Evolutionary conservation across 2,797 vertebrate species (phyloP).

Genomic region (Mus minutoides): DNA sequence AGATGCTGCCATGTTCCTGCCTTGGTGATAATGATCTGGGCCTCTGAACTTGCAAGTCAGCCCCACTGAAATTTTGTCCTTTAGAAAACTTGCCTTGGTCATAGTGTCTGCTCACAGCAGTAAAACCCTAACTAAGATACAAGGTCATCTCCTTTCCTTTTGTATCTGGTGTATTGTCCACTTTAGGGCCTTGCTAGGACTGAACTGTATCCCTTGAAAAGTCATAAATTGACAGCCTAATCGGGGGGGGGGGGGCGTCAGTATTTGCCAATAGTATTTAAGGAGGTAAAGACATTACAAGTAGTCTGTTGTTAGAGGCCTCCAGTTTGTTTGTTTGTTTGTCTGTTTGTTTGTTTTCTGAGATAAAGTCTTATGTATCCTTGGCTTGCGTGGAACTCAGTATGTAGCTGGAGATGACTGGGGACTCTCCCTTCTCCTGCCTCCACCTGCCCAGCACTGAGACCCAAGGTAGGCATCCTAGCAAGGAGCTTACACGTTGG

Average conservation of each 20-base stretch:
- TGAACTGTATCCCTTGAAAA: not conserved
- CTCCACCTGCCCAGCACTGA: not conserved
- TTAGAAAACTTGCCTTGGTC: too few relatives aligned
- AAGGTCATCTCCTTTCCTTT: not conserved
- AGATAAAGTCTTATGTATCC: not conserved
- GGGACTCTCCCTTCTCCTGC: not conserved
- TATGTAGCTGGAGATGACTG: not conserved
- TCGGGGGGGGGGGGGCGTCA: not conserved
- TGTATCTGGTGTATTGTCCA: not conserved
- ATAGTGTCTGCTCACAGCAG: too few relatives aligned
- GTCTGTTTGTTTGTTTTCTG: not conserved
- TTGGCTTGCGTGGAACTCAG: not conserved
- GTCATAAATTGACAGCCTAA: not conserved
- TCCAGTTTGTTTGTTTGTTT: not conserved
- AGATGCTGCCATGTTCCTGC: too few relatives aligned
- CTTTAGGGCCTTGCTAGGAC: not conserved
- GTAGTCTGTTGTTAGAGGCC: not conserved
- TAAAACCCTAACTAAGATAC: too few relatives aligned
- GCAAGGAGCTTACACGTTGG: not conserved
- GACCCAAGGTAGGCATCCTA: not conserved
- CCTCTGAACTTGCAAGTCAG: too few relatives aligned
- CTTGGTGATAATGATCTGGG: too few relatives aligned
- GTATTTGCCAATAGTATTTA: not conserved
- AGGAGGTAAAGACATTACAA: not conserved
- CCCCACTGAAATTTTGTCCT: too few relatives aligned